These are phyloP conservation scores for Lasioglossum villosulum DNA, from an alignment of 2,888 invertebrate genomes.

Conservation along the genomic window DNA sequence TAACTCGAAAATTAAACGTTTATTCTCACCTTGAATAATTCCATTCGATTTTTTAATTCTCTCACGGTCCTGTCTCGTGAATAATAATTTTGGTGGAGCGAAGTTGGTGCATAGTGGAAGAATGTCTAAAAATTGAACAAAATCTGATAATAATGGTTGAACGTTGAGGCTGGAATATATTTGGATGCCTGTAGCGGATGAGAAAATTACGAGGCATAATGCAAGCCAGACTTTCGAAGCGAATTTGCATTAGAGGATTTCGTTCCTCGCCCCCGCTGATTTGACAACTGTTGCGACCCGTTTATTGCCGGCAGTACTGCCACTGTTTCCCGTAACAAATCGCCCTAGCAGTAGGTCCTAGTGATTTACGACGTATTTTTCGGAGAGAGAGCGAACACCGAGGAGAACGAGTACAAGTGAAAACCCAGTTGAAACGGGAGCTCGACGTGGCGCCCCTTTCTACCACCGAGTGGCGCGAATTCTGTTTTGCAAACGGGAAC, in stretches of 20 bases:
- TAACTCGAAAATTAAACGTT: no score
- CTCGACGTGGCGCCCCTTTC: conserved; percentile 55
- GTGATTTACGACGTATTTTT: conserved; percentile 58
- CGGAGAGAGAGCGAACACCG: background rate
- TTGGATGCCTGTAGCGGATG: background rate
- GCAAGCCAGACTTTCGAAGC: background rate
- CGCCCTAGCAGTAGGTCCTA: background rate
- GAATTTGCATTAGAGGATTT: conserved; percentile 9
- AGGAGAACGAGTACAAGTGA: conserved; percentile 28
- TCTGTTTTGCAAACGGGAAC: conserved; percentile 49
- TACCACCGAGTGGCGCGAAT: conserved; percentile 49
- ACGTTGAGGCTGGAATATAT: background rate
- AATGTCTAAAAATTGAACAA: background rate
- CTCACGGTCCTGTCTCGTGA: background rate
- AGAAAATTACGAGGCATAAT: conserved; percentile 19
- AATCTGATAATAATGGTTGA: background rate
- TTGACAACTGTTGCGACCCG: conserved; percentile 11
- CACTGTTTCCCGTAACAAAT: conserved; percentile 67
- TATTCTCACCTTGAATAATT: no score
- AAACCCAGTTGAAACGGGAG: conserved; percentile 65
- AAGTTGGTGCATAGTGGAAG: background rate
- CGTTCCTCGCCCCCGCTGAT: conserved; percentile 27
- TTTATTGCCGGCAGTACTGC: conserved; percentile 38
- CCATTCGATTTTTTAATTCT: no score
- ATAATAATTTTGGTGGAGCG: background rate